phyloP scores from a whole-genome alignment of 2,113 vertebrate species.

The Elanus axillaris region DNA sequence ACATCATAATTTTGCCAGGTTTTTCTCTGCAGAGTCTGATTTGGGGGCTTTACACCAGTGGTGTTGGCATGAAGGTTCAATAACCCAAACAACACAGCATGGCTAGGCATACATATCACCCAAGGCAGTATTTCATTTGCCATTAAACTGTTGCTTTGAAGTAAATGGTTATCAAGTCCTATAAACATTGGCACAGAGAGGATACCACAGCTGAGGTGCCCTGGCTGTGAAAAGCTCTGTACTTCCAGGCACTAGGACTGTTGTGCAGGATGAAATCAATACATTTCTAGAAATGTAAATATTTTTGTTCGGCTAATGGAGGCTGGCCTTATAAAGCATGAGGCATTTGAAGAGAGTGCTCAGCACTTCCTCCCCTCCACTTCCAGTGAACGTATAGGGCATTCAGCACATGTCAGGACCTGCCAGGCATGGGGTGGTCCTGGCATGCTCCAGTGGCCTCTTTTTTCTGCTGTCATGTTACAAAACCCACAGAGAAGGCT shows the following conservation, averaged over 20 bases:
- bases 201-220: neutral
- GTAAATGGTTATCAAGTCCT: neutral
- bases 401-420: fast-evolving
- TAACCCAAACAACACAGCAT: neutral
- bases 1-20: neutral
- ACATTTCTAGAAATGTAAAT: slow-evolving; percentile 12
- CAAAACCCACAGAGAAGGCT: neutral
- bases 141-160: neutral
- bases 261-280: neutral
- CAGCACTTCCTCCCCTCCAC: neutral
- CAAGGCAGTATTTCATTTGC: neutral
- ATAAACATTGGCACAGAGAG: neutral
- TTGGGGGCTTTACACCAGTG: neutral
- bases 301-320: neutral
- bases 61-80: neutral
- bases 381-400: neutral
- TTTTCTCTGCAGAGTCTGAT: neutral
- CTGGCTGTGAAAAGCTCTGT: neutral
- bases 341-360: neutral
- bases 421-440: neutral
- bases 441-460: neutral
- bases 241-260: neutral
- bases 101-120: neutral
- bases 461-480: neutral
- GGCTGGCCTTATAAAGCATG: neutral